Evolutionary conservation across 2,113 vertebrate genomes (phyloP).

Genomic region (Gasterosteus aculeatus): DNA sequence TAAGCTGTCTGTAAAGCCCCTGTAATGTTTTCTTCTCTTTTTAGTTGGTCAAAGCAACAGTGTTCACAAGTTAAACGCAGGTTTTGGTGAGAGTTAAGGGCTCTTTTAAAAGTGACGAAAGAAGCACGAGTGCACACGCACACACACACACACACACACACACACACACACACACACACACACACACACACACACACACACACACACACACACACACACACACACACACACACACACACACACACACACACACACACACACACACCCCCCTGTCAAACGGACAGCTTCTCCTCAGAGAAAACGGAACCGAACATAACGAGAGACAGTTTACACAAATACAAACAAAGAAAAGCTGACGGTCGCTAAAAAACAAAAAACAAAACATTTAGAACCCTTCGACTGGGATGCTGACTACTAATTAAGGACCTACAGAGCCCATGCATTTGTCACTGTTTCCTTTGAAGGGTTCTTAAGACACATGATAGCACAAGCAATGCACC

Average conservation of each 20-base stretch:
- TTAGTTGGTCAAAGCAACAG: conserved; percentile 47
- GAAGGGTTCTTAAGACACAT: conserved; percentile 14
- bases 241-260: neutral
- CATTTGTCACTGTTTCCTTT: conserved; percentile 31
- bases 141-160: neutral
- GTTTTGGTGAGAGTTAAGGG: conserved; percentile 42
- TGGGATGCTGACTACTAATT: conserved; percentile 40
- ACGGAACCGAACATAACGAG: conserved; percentile 8
- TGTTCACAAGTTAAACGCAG: conserved; percentile 53
- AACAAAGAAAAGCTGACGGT: neutral
- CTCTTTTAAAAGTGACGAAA: conserved; percentile 35
- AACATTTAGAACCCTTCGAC: neutral
- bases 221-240: neutral
- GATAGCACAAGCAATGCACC: conserved; percentile 8
- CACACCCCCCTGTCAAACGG: neutral
- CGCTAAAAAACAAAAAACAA: neutral
- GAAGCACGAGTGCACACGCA: neutral
- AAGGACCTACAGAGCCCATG: conserved; percentile 1
- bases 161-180: neutral
- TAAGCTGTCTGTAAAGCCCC: conserved; percentile 39
- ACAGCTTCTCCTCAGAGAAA: conserved; percentile 3
- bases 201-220: neutral
- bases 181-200: neutral
- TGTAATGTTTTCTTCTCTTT: neutral
- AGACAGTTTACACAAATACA: conserved; percentile 1